Conservation (phyloP, 2,113 vertebrate species). For the Sturnus vulgaris region DNA sequence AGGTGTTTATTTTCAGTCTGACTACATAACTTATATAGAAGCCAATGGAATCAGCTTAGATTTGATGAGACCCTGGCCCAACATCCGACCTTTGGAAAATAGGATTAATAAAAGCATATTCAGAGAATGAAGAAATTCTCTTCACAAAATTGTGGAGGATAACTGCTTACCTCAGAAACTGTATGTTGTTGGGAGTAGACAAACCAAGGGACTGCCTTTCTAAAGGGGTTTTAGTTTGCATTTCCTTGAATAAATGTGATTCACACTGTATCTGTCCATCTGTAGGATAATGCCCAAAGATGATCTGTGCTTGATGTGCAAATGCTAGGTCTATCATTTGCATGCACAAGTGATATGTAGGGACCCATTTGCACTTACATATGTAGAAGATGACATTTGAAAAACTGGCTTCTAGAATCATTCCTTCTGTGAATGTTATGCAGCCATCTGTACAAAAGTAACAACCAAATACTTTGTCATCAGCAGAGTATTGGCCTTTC, state of each 20-base stretch:
- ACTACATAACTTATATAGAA: neutral
- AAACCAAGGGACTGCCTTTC: neutral
- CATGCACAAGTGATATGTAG: slow-evolving; percentile 27
- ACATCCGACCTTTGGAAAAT: neutral
- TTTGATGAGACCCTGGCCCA: neutral
- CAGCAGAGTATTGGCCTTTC: slow-evolving; percentile 11
- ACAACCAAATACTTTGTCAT: slow-evolving; percentile 39
- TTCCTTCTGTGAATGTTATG: slow-evolving; percentile 57
- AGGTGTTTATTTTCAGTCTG: neutral
- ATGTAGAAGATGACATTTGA: slow-evolving; percentile 60
- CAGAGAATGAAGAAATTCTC: neutral
- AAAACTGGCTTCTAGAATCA: slow-evolving; percentile 43
- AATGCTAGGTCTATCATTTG: slow-evolving; percentile 38
- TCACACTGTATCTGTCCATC: slow-evolving; percentile 30
- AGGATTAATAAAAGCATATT: neutral
- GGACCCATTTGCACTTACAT: slow-evolving; percentile 44
- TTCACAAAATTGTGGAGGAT: neutral
- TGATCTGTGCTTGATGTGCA: slow-evolving; percentile 18
- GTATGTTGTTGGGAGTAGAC: neutral
- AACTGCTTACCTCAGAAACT: neutral
- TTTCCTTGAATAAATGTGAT: neutral
- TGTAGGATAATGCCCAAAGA: slow-evolving; percentile 28
- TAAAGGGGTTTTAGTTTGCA: neutral
- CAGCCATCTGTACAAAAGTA: slow-evolving; percentile 61
- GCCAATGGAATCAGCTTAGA: neutral